Evolutionary conservation across 2,888 invertebrate genomes (phyloP).

Genomic region (Chorisops tibialis): DNA sequence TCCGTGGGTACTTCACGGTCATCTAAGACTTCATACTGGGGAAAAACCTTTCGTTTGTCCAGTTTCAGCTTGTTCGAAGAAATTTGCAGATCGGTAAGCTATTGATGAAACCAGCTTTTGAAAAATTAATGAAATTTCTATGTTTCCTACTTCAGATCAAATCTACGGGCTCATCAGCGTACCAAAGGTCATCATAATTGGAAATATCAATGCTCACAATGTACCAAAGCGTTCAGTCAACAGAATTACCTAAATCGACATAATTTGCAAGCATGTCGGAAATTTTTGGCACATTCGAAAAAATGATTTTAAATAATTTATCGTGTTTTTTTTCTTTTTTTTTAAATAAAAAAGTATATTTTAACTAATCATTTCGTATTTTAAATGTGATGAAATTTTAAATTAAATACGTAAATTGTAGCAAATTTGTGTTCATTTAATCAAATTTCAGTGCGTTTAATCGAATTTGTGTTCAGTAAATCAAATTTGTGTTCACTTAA

Average conservation of each 20-base stretch:
- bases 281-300: conserved; percentile 49
- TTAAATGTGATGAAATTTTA: too few species aligned
- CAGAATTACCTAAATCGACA: conserved; percentile 64
- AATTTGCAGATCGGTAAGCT: conserved; percentile 63
- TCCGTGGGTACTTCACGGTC: conserved; percentile 68
- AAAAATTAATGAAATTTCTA: background rate
- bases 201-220: conserved; percentile 64
- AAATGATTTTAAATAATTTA: conserved; percentile 28
- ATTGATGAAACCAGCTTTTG: background rate
- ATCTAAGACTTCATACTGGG: conserved; percentile 65
- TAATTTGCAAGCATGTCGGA: conserved; percentile 62
- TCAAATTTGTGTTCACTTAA: too few species aligned
- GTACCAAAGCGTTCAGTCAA: conserved; percentile 68
- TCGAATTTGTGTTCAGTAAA: too few species aligned
- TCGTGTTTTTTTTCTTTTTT: too few species aligned
- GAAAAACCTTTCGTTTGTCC: conserved; percentile 69
- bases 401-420: too few species aligned
- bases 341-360: too few species aligned
- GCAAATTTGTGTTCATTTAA: too few species aligned
- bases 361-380: too few species aligned
- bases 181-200: conserved; percentile 68
- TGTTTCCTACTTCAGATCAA: conserved; percentile 55
- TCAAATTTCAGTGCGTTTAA: too few species aligned
- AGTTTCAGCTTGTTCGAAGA: conserved; percentile 58
- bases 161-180: conserved; percentile 69